Evolutionary conservation across 2,113 vertebrate species (phyloP), one percentile per base, ranked within the genome.

Genomic region (Anser cygnoides): DNA sequence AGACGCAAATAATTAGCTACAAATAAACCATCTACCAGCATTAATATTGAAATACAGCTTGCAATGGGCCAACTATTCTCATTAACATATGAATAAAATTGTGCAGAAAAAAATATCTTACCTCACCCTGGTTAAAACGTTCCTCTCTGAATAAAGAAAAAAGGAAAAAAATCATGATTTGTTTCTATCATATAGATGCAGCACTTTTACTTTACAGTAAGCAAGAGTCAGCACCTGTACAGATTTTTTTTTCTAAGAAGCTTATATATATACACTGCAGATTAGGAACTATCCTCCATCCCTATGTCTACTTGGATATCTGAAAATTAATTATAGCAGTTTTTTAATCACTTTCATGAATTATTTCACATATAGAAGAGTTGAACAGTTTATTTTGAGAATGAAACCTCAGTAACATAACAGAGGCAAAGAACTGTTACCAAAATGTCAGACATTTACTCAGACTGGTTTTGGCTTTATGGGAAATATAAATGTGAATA

Each of bases 61-160:
- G 35, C 10, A 63, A 39, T 22, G 15, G 59, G 59, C 37, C 37
- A 31, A 63, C 12, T 23, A 67, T 37, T 68, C 19, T 8, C 35
- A 74, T 23, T 65, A 78, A 74, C 15, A 39, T 1, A n/a, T 0
- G 2, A 91, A 52, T 35, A 75, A 65, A 92, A 68, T 25, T 28
- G 10, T 43, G 23, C 20, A 82, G 66, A 72, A 54, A 33, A 78
- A 80, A 73, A 35, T 20, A 54, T 61, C 95, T 98, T 98, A 99
- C 99, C 99, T 99, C 99, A 95, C 98, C 99, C 17, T 98, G 98
- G 33, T 97, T 98, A 74, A 97, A 93, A 55, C 93, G 96, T 33
- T 98, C 98, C 76, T 97, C 97, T 92, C 99, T 99, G 96, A 97
- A 98, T 25, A 66, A 95, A 68, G 95, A 49, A 58, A 96, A 43